Percentiles rank a stretch among this genome's conserved stretches.
Conservation (phyloP, 2,888 invertebrate genomes). For the Caenorhabditis sp. region DNA sequence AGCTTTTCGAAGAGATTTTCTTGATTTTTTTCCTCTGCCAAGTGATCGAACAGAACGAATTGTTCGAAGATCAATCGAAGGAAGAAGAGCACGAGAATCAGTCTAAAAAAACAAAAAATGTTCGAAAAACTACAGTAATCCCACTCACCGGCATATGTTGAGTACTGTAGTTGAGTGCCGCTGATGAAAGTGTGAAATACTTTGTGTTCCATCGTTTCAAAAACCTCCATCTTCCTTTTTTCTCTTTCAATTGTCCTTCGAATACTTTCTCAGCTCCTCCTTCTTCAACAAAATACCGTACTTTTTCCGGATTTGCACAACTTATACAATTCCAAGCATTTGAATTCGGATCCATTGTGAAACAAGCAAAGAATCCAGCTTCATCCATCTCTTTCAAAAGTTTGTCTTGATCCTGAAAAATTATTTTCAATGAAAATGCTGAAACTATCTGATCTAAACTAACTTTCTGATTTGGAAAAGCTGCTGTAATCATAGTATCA, state of each 20-base stretch:
- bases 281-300: conserved; percentile 47
- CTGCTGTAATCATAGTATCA: conserved; percentile 86
- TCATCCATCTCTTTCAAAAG: conserved; percentile 85
- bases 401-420: conserved; percentile 81
- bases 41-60: conserved; percentile 93
- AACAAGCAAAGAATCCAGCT: conserved; percentile 89
- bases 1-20: conserved; percentile 86
- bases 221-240: conserved; percentile 88
- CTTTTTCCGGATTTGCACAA: conserved; percentile 76
- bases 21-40: conserved; percentile 79
- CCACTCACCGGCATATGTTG: conserved; percentile 31
- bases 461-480: conserved; percentile 84
- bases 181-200: conserved; percentile 91
- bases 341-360: conserved; percentile 80
- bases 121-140: background rate
- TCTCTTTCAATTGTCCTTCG: conserved; percentile 85
- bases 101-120: conserved; percentile 29
- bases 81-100: conserved; percentile 32
- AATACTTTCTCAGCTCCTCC: conserved; percentile 48
- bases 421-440: background rate
- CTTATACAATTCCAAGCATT: conserved; percentile 88
- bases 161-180: conserved; percentile 81
- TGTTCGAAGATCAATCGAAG: conserved; percentile 84
- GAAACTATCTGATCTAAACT: background rate
- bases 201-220: conserved; percentile 90